Evolutionary conservation across 2,113 vertebrate species (phyloP).

Genomic region (Nibea coibor): DNA sequence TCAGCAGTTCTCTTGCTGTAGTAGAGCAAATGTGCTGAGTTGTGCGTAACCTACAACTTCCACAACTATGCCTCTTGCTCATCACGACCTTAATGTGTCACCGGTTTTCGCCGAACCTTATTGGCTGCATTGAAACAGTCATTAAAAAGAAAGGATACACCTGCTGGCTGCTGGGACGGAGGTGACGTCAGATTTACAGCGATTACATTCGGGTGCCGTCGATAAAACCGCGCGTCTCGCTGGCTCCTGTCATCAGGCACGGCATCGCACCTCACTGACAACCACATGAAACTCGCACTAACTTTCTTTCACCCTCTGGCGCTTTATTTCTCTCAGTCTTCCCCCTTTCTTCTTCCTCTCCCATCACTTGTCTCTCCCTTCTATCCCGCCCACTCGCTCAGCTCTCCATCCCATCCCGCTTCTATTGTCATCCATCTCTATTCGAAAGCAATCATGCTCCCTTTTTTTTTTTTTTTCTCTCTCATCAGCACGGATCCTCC

Average conservation of each 20-base stretch:
- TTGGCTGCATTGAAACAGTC: constrained; percentile 51
- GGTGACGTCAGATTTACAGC: constrained; percentile 15
- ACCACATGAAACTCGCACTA: constrained; percentile 24
- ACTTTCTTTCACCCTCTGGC: constrained; percentile 27
- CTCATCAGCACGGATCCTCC: constrained; percentile 31
- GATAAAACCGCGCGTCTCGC: constrained; percentile 27
- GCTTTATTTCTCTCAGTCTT: constrained; percentile 19
- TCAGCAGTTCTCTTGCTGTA: constrained; percentile 20
- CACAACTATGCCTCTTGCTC: constrained; percentile 13
- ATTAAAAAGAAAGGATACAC: constrained; percentile 48
- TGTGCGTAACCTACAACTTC: constrained; percentile 16
- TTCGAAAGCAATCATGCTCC: constrained; percentile 38
- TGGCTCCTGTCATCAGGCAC: constrained; percentile 4
- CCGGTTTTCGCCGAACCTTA: constrained; percentile 25
- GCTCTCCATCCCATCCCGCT: neutral
- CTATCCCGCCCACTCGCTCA: constrained; percentile 6
- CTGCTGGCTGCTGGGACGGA: constrained; percentile 34
- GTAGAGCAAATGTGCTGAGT: constrained; percentile 36
- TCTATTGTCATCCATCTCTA: constrained; percentile 21
- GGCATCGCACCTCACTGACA: constrained; percentile 19
- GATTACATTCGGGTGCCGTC: constrained; percentile 47
- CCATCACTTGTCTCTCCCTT: constrained; percentile 1
- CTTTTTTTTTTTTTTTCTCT: neutral
- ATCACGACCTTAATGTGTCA: constrained; percentile 73
- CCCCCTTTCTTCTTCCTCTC: neutral